Evolutionary conservation across 1,140 invertebrate species (phyloP), one percentile per base, ranked within the genome.

Genomic region (Bombyx mandarina): DNA sequence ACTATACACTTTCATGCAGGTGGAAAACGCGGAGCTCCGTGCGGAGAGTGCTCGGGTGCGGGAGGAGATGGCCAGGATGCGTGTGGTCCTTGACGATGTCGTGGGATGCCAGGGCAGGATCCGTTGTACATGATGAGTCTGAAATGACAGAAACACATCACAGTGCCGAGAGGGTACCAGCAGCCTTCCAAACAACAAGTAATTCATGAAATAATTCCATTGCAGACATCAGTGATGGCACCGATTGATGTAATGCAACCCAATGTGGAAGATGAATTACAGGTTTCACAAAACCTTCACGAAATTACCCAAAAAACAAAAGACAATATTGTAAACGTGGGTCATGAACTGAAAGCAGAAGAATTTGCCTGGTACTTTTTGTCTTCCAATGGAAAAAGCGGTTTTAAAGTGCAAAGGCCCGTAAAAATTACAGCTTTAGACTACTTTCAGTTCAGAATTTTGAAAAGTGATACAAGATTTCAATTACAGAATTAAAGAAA

Each of bases 391-490:
- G 82, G 76, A 1, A 65, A 56, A 45, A 81, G 82, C 60, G 76
- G 80, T 45, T 74, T 88, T 8, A 71, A 72, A 58, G 75, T 83
- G 57, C 45, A 63, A 59, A 58, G 79, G 52, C 54, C 59, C 42
- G 70, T 83, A 8, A 57, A 63, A 44, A 84, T 84, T 50, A 77
- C 68, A 47, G 57, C 76, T 7, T 64, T 87, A n/a, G 80, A 85
- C 56, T 86, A 86, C 61, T 86, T 55, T 69, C 77, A 86, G 58
- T 68, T 52, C 10, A 62, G 79, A 66, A 75, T 86, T 59, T 54
- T 84, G 51, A 67, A 77, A 49, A 65, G 8, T 56, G 77, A 81
- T 26, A 65, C 57, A 51, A 58, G 77, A 63, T 86, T 87, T 73
- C 74, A 81, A 58, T 18, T 18, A 18, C 12, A 18, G 12, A 18